Evolutionary conservation across 2,113 vertebrate genomes (phyloP), one percentile per base, ranked within the genome.

Genomic region (Dermatemys mawii): DNA sequence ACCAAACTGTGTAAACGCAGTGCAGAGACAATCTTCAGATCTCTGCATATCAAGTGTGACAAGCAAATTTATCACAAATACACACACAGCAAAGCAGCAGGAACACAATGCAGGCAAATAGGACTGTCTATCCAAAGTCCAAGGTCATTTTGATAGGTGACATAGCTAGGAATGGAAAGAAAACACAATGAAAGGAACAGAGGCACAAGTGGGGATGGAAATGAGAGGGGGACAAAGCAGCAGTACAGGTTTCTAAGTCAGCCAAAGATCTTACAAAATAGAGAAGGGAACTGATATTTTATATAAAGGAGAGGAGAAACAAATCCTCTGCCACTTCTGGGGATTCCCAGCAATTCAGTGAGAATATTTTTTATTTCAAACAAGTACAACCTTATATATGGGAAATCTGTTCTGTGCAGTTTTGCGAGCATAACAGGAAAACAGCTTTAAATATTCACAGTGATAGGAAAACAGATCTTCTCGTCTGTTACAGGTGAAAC

Each of bases 1-100:
- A 95, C 92, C 94, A 90, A 44, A 44, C 24, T 46, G 73, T 44
- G 93, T 97, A 96, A 96, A 93, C 94, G 86, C 41, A 97, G 95
- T 38, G 95, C 91, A 94, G 97, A 97, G 93, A 95, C 93, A 93
- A 75, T 93, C 38, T 88, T 86, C 67, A 83, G 88, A 67, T 50
- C 90, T 57, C 87, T 67, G 55, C 84, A 92, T 81, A 93, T 26
- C 50, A 90, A 78, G 76, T 63, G 84, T 1, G 11, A 86, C 17
- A 94, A 96, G 90, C 91, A 89, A 83, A 46, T 87, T 82, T 91
- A 83, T 2, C 67, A 89, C 84, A 93, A 93, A 94, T 49, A 93
- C 27, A 44, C 35, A 27, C n/a, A 38, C 1, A 55, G 11, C 35
- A 82, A 21, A 1, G 13, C 2, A 55, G 87, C 14, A 93, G 88